Evolutionary conservation across 2,888 invertebrate species (phyloP), one percentile per base, ranked within the genome.

Genomic region (Sinodicranocentrus sp.): DNA sequence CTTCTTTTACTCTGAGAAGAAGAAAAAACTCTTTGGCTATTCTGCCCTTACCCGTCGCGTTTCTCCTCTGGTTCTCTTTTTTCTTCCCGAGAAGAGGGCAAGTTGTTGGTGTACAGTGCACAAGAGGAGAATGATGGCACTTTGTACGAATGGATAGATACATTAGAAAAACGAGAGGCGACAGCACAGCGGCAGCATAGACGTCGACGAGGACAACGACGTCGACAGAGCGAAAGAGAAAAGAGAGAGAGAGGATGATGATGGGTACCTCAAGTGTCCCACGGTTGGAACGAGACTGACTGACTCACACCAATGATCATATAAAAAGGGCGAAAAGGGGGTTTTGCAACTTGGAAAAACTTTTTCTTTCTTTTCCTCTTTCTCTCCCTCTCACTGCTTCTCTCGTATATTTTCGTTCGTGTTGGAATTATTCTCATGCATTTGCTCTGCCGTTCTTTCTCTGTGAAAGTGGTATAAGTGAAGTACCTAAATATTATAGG

Each of bases 261-360:
- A 83, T 84, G 84, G 85, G 84, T 84, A 86, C 87, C 87, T 87
- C 85, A 87, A 86, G 85, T 87, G 87, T 88, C 87, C 88, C 88
- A 88, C 87, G 87, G 83, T 84, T 85, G 88, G 87, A 88, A 87
- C 85, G 86, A 88, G 88, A 88, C 88, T 88, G 86, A 86, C 78
- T 84, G 80, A 80, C 83, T 77, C 77, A 83, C 83, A 77, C 79
- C 84, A 84, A 75, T 75, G 85, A 85, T 82, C 79, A 83, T 83
- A 84, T 73, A 82, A 77, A 82, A 76, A 65, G 82, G 77, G 73
- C 71, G 77, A 82, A 77, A 77, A 73, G 77, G 80, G 85, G 85
- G 80, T 85, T 85, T 82, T 80, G 84, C 71, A 85, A 84, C 59
- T 85, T 80, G 78, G 82, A 80, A 79, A 85, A 85, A 52, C 19